phyloP scores from a whole-genome alignment of 2,797 vertebrate genomes.

The Etheostoma perlongum region DNA sequence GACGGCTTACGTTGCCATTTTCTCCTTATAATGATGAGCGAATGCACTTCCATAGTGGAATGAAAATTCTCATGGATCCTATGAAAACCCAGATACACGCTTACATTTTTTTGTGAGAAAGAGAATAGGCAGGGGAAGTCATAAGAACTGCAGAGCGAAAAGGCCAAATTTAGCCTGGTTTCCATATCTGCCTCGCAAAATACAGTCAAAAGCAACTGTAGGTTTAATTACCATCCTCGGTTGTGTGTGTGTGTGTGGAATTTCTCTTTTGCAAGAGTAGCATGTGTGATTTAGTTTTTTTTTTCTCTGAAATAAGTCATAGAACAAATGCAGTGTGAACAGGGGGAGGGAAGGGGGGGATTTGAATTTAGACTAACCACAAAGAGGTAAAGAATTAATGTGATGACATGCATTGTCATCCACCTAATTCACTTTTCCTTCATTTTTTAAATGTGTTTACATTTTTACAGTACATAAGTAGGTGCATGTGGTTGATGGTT shows the following conservation, averaged over 20 bases:
- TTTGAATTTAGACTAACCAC: constrained; percentile 6
- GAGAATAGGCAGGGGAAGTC: constrained; percentile 38
- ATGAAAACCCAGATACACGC: constrained; percentile 60
- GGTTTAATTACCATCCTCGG: constrained; percentile 39
- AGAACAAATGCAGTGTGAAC: neutral
- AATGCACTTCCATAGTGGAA: constrained; percentile 69
- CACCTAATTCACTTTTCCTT: neutral
- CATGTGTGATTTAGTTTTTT: neutral
- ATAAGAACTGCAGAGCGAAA: constrained; percentile 35
- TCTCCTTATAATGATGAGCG: constrained; percentile 74
- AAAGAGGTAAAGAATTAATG: neutral
- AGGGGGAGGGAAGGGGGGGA: neutral
- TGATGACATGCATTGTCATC: neutral
- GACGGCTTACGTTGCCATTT: constrained; percentile 73
- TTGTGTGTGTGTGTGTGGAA: neutral
- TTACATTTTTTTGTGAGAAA: constrained; percentile 16
- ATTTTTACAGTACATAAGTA: neutral
- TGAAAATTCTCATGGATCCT: constrained; percentile 72
- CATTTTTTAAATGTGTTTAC: neutral
- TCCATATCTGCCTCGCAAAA: constrained; percentile 17
- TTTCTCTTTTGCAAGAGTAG: neutral
- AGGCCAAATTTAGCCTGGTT: constrained; percentile 47
- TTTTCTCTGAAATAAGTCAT: neutral
- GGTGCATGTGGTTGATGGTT: neutral
- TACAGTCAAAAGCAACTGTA: constrained; percentile 8